Base-by-base conservation (phyloP, 2,888 invertebrate species). In the Pseudococcus viburni region DNA sequence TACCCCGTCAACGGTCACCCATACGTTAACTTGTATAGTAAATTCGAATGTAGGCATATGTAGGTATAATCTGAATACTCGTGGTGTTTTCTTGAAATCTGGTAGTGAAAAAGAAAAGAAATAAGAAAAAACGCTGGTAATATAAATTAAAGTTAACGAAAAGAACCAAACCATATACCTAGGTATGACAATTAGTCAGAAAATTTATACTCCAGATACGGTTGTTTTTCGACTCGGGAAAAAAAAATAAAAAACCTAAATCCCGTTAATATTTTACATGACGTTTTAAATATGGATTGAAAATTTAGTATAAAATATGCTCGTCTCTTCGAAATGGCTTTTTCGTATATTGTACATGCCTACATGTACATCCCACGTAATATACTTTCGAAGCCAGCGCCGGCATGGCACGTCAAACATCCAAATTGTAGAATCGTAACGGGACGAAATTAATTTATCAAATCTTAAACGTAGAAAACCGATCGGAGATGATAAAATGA, bases 371-470 rank as follows among this genome's bases (percentile, higher is more conserved):
- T 26, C 80, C 80, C 80, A 80, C 80, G 46, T 46, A n/a, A 8
- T 39, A 33, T 77, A 64, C 77, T 64, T 33, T 2, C 26, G 26
- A 33, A 33, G 26, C 26, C 64, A 55, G 17, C 59, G 26, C 33
- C 26, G 26, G 26, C 26, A 33, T 33, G 26, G 33, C 68, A 33
- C 80, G 42, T 80, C 80, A 80, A 80, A 42, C 80, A 42, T 39
- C 42, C 80, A 80, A 80, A 80, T 42, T 80, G 46, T 80, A 42
- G 42, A 19, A 80, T 80, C 80, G 42, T 26, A 42, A n/a, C 42
- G n/a, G 80, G 68, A 73, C 33, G 80, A 80, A 59, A 80, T 80
- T 80, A 80, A 80, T 80, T 80, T 80, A 80, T 80, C 80, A 80
- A 80, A 80, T 42, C 59, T 59, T 33, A 33, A 33, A 33, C 26